Evolutionary conservation across 2,113 vertebrate species (phyloP).

Genomic region (Rhodinocichla rosea): DNA sequence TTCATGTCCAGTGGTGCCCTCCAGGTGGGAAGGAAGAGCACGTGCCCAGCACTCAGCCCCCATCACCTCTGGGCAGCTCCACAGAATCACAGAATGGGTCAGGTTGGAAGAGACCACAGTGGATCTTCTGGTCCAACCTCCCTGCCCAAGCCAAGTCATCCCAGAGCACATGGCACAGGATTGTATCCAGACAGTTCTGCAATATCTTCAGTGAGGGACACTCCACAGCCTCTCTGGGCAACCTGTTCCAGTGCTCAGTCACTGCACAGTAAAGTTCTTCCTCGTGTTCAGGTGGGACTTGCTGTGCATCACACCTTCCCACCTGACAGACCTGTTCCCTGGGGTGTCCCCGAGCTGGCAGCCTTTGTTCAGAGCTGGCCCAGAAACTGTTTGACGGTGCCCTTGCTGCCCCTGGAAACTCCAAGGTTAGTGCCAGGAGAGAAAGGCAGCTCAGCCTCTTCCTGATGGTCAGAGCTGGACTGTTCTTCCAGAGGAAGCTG

Average conservation of each 20-base stretch:
- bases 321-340: neutral
- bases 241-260: neutral
- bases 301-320: neutral
- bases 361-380: neutral
- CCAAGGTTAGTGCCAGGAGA: neutral
- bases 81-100: neutral
- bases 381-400: neutral
- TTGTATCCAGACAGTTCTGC: neutral
- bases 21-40: neutral
- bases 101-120: neutral
- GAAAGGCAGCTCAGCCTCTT: neutral
- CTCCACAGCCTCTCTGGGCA: neutral
- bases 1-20: neutral
- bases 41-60: neutral
- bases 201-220: neutral
- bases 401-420: neutral
- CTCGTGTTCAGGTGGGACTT: neutral
- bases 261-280: neutral
- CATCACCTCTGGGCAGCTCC: neutral
- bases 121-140: neutral
- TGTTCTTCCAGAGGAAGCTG: neutral
- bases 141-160: neutral
- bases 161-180: neutral
- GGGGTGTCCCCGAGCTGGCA: rapidly evolving
- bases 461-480: neutral